Evolutionary conservation across 2,888 invertebrate genomes (phyloP), one percentile per base, ranked within the genome.

Genomic region (Altica lythri): DNA sequence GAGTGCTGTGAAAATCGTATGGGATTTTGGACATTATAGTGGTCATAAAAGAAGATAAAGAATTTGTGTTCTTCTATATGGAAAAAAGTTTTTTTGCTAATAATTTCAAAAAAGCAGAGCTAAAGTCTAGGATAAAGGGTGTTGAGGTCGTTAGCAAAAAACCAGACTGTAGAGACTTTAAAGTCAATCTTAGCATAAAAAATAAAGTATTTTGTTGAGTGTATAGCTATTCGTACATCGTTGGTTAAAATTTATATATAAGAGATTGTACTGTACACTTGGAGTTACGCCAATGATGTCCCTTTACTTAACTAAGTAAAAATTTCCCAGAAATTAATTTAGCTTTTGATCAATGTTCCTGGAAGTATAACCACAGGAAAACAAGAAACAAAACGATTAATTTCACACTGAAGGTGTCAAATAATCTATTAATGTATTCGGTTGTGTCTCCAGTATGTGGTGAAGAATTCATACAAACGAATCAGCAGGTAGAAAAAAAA

Each of bases 261-360:
- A n/a, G n/a, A n/a, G n/a, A n/a, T n/a, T n/a, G n/a, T n/a, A n/a
- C n/a, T n/a, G n/a, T n/a, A n/a, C n/a, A n/a, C n/a, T n/a, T n/a
- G n/a, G n/a, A n/a, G 27, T 27, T 27, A 27, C 27, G 27, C 27
- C 27, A n/a, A 27, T 27, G 27, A n/a, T 6, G 6, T 27, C 2
- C 16, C 38, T 38, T 19, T 18, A 19, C 29, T 10, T 3, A 12
- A 10, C 6, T 25, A 44, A 40, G 48, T 22, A 53, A 55, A 53
- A 42, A 56, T 48, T 57, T 56, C 47, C 54, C 48, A 48, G 55
- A 43, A 57, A 60, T 54, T 55, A 54, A 55, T 53, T 53, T 50
- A 22, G 27, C 12, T 42, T 60, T 50, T 53, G 54, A 60, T 53
- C 19, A 49, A 49, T 47, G 53, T 57, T 55, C 47, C 49, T 43